phyloP scores from a whole-genome alignment of 2,113 vertebrate species.

The Otocyon megalotis region DNA sequence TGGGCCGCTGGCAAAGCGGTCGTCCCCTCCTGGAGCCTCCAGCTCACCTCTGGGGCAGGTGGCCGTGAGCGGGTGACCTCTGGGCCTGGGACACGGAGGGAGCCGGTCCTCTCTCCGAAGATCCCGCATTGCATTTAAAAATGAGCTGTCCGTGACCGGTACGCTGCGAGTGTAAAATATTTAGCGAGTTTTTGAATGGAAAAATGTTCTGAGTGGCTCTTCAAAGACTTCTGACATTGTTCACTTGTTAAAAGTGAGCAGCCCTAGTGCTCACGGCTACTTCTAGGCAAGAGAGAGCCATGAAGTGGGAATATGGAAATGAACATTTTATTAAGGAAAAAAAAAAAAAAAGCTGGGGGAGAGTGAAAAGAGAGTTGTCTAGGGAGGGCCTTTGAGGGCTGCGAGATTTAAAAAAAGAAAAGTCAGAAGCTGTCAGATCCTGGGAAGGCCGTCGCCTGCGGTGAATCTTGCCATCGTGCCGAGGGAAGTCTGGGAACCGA shows the following conservation, averaged over 20 bases:
- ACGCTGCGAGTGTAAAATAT: conserved; percentile 77
- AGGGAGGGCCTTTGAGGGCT: conserved; percentile 63
- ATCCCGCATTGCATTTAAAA: conserved; percentile 74
- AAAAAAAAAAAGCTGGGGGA: neutral
- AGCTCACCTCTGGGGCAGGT: neutral
- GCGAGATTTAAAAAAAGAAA: conserved; percentile 3
- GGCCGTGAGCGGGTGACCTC: neutral
- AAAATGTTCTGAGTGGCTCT: conserved; percentile 76
- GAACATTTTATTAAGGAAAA: conserved; percentile 68
- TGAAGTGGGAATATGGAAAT: conserved; percentile 82
- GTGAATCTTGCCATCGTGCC: neutral
- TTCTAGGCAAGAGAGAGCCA: conserved; percentile 83
- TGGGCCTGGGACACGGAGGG: neutral
- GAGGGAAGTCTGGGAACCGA: neutral
- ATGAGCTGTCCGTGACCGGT: conserved; percentile 41
- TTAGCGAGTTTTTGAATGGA: conserved; percentile 79
- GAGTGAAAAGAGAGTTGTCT: neutral
- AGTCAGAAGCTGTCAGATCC: conserved; percentile 44
- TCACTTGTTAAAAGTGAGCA: conserved; percentile 82
- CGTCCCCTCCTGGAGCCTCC: neutral
- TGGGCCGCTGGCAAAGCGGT: conserved; percentile 22
- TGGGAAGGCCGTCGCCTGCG: conserved; percentile 10
- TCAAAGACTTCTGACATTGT: conserved; percentile 85
- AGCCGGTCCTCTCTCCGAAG: conserved; percentile 55
- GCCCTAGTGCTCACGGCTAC: conserved; percentile 81